phyloP scores from a whole-genome alignment of 2,113 vertebrate species.

The Halcyon senegalensis region DNA sequence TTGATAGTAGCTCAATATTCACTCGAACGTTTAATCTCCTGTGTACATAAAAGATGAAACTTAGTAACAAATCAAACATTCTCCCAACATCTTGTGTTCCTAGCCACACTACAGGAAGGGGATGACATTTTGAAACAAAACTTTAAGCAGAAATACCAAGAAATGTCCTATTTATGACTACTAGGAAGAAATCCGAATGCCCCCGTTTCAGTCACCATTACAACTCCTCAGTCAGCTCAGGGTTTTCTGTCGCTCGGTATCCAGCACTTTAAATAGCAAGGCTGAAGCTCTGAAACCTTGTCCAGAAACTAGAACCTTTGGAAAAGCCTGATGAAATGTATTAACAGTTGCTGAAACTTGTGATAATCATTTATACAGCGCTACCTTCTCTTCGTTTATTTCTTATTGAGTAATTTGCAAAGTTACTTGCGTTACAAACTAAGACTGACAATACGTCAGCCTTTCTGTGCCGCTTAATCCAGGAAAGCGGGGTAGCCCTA shows the following conservation, averaged over 20 bases:
- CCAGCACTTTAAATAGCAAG: background rate
- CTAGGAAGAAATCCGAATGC: rapidly evolving
- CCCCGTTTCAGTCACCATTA: background rate
- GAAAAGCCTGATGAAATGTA: background rate
- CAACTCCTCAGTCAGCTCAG: background rate
- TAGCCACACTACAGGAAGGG: background rate
- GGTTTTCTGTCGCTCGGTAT: background rate
- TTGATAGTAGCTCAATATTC: constrained; percentile 84
- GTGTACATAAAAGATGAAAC: constrained; percentile 42
- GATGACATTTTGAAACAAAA: background rate
- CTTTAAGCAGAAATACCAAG: background rate
- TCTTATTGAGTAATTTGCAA: background rate
- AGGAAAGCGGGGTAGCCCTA: too few relatives aligned
- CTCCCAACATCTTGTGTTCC: background rate
- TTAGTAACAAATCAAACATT: background rate
- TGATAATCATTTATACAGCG: rapidly evolving
- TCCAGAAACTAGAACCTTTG: background rate
- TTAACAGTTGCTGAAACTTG: background rate
- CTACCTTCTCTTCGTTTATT: background rate
- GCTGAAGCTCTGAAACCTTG: background rate
- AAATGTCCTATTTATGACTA: background rate
- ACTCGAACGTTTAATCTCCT: constrained; percentile 86
- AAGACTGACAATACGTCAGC: too few relatives aligned
- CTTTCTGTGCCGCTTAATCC: background rate
- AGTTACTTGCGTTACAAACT: background rate